Evolutionary conservation across 2,797 vertebrate genomes (phyloP).

Genomic region (Artibeus jamaicensis): DNA sequence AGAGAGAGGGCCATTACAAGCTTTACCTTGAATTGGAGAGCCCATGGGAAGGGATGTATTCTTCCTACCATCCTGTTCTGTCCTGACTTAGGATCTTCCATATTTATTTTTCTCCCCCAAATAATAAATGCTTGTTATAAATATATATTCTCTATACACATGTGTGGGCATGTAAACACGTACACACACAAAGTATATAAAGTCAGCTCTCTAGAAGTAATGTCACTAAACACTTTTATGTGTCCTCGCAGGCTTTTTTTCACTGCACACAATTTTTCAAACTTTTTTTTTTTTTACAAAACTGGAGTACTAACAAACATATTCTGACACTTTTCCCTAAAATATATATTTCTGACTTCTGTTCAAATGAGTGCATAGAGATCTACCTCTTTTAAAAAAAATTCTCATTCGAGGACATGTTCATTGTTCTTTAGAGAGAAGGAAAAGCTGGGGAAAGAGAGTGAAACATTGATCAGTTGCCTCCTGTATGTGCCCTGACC

Average conservation of each 20-base stretch:
- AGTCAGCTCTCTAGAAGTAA: background rate
- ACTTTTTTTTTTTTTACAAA: background rate
- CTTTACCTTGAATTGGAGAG: background rate
- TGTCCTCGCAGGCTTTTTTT: background rate
- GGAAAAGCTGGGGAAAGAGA: background rate
- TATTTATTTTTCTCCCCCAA: background rate
- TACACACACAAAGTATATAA: background rate
- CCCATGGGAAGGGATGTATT: background rate
- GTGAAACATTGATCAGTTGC: background rate
- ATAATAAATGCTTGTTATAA: background rate
- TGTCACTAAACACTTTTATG: background rate
- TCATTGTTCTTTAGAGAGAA: background rate
- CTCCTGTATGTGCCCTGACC: background rate
- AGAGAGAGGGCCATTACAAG: background rate
- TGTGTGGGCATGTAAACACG: background rate
- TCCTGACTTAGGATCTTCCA: slow-evolving; percentile 13
- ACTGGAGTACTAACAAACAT: background rate
- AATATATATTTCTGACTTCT: background rate
- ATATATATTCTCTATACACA: background rate
- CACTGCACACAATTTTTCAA: background rate
- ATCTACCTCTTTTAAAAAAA: background rate
- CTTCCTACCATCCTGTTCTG: background rate
- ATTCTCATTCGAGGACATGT: no score
- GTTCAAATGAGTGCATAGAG: background rate
- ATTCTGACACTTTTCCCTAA: slow-evolving; percentile 42